A percentile compares a stretch with the other conserved stretches of the same genome.
phyloP scores from a whole-genome alignment of 2,888 invertebrate genomes.

The Altica lythri region DNA sequence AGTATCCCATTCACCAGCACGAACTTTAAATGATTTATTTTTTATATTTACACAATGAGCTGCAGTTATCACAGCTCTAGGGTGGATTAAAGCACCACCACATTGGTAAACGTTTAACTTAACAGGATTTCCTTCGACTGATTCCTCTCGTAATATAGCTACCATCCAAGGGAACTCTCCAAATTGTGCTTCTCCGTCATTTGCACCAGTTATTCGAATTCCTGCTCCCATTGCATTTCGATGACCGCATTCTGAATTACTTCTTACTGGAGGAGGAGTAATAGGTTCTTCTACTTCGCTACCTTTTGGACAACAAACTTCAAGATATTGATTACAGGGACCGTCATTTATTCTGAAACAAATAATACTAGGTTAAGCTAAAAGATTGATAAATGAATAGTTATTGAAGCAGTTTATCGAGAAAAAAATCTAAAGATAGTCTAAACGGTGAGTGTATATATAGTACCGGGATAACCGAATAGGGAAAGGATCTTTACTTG shows the following conservation, averaged over 20 bases:
- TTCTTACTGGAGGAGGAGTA: slow-evolving; percentile 40
- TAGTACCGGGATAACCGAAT: too few species aligned
- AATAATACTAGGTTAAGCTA: not conserved
- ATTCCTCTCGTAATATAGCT: slow-evolving; percentile 65
- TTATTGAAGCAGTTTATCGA: too few species aligned
- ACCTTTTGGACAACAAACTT: slow-evolving; percentile 61
- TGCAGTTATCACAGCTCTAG: slow-evolving; percentile 75
- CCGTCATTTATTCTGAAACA: slow-evolving; percentile 41
- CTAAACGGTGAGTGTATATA: too few species aligned
- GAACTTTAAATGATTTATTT: slow-evolving; percentile 48
- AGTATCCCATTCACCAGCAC: slow-evolving; percentile 86
- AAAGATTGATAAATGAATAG: too few species aligned
- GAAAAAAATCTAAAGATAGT: too few species aligned
- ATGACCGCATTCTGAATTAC: slow-evolving; percentile 68
- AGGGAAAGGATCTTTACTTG: too few species aligned
- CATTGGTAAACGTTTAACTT: slow-evolving; percentile 57
- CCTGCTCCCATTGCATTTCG: slow-evolving; percentile 75
- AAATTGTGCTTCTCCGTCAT: slow-evolving; percentile 71
- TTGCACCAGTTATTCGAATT: slow-evolving; percentile 69
- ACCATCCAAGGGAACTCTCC: slow-evolving; percentile 89
- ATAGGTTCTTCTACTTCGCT: slow-evolving; percentile 42
- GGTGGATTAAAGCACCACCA: slow-evolving; percentile 80
- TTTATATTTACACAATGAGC: slow-evolving; percentile 72
- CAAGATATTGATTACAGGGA: slow-evolving; percentile 58
- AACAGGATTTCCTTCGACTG: slow-evolving; percentile 56